These are phyloP conservation scores for Drosophila pseudoobscura DNA, from an alignment of 1,140 invertebrate genomes.

Conservation along the genomic window DNA sequence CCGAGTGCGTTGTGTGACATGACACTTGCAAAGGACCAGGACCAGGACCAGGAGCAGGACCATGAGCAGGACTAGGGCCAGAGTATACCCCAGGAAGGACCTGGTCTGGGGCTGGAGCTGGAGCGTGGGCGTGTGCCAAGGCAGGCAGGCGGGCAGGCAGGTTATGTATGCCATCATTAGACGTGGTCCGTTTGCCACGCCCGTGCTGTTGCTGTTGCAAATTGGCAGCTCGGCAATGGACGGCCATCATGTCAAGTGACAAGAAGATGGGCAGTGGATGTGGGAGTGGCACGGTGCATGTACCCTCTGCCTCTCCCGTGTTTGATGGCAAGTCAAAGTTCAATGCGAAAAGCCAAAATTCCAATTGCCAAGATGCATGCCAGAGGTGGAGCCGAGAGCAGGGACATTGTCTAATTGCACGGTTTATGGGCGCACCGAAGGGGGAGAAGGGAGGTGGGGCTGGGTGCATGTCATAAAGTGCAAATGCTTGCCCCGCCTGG, in stretches of 20 bases:
- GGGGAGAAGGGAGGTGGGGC: neutral
- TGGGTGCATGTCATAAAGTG: constrained; percentile 70
- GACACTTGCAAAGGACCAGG: constrained; percentile 67
- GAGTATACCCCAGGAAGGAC: constrained; percentile 3
- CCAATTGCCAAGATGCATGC: constrained; percentile 69
- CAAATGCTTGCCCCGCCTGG: constrained; percentile 36
- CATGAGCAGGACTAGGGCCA: neutral
- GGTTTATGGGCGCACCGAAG: constrained; percentile 47
- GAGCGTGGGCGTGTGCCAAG: constrained; percentile 32
- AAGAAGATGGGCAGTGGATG: constrained; percentile 33
- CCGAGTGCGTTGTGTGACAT: constrained; percentile 78
- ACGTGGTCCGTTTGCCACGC: constrained; percentile 78
- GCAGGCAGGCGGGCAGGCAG: constrained; percentile 28
- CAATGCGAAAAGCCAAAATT: constrained; percentile 72
- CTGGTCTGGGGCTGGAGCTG: constrained; percentile 4
- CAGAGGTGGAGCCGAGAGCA: constrained; percentile 1
- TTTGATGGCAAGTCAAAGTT: constrained; percentile 73
- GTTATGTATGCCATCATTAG: constrained; percentile 80
- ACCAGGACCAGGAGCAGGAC: constrained; percentile 7
- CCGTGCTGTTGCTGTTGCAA: constrained; percentile 73
- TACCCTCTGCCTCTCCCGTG: neutral
- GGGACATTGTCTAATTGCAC: constrained; percentile 75
- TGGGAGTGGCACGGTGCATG: too few relatives aligned
- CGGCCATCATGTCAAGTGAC: constrained; percentile 71
- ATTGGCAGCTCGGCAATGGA: constrained; percentile 74